Evolutionary conservation across 2,797 vertebrate species (phyloP), one percentile per base, ranked within the genome.

Genomic region (Balearica regulorum): DNA sequence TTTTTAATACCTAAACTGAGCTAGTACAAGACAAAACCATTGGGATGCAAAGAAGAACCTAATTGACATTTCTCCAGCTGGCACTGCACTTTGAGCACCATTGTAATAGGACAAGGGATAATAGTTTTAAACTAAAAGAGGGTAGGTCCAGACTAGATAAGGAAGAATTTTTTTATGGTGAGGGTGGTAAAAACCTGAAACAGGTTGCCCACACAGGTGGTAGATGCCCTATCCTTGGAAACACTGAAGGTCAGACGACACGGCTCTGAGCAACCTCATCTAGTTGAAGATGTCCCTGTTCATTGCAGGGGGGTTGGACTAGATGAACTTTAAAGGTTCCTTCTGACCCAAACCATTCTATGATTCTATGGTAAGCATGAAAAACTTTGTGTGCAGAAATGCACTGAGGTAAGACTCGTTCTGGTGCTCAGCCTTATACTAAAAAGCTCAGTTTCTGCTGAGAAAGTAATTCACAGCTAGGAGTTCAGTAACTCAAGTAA

Each of bases 201-300:
- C 0, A 46, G 6, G 29, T 28, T 87, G 29, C 64, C 39, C 29
- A 82, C n/a, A 53, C 44, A 46, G 43, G 29, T 53, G 29, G 64
- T 14, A 7, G 44, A 19, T 35, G n/a, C 24, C 44, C 29, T 57
- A 41, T n/a, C 37, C 49, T 37, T 76, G 29, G 55, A 39, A 41
- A 16, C 17, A 24, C n/a, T 35, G 16, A 24, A 51, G 43, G 28
- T 7, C 49, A 70, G 37, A 35, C 3, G 24, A 20, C 0, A 0
- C 14, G 17, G 44, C n/a, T 70, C n/a, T 53, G 44, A 71, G 71
- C 57, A 49, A 43, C 28, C 43, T 57, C 43, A 6, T 69, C 13
- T 19, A 29, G 21, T 11, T 51, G 44, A 37, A 70, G 75, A 37
- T 24, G 68, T 28, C 41, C 61, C 65, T 78, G 61, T 15, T 18